Base-by-base conservation (phyloP, 2,888 invertebrate species). In the Salpingus planirostris region DNA sequence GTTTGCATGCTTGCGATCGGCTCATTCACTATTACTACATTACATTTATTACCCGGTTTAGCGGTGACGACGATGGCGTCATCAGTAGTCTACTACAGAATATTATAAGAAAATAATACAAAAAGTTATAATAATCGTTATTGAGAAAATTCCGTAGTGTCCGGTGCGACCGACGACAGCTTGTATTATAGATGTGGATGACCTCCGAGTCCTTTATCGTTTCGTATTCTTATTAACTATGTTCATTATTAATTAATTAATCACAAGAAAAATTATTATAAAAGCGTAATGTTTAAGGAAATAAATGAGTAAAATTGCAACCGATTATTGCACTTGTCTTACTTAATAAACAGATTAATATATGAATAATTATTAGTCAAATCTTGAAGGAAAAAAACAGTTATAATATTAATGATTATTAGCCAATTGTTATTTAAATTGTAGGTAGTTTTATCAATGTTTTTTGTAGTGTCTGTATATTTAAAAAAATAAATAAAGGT, bases 371-470 rank as follows among this genome's bases (percentile, higher is more conserved):
- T 51, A 51, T 21, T 55, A 53, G 53, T 54, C 50, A 49, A 55
- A 55, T 51, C 54, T 54, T 52, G 47, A 51, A 51, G 47, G n/a
- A n/a, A n/a, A n/a, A 51, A 55, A 51, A 26, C 52, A 47, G 55
- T 56, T 54, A 55, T 49, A 52, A 54, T 31, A 31, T n/a, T n/a
- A n/a, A n/a, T n/a, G n/a, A 8, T 30, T 29, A 36, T 32, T 59
- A 60, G 59, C 55, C 57, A 59, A 60, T 64, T 62, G 60, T 62
- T 62, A 58, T 49, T 52, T 56, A 47, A 60, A 54, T 55, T 57
- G 55, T 60, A 60, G 54, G 57, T 62, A 62, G 61, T 57, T 62
- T 62, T 61, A 62, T 62, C 54, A 59, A 60, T 62, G 62, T 64
- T 62, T 60, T 59, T 60, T 61, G 59, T 62, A 61, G 63, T 56